Conservation (phyloP, 2,797 vertebrate genomes). For the Poecile montanus region DNA sequence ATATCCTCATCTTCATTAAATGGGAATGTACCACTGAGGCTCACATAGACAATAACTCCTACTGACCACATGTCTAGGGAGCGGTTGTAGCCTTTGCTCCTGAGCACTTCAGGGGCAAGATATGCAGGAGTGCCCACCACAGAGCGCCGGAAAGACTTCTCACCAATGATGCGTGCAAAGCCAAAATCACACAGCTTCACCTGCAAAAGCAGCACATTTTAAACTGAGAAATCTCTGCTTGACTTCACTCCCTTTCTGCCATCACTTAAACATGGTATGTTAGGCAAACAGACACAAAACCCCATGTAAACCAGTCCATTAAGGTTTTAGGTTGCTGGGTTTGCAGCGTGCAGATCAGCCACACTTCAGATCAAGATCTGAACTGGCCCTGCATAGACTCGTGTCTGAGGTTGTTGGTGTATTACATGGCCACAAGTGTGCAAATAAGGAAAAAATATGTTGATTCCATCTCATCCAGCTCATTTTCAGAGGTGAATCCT, state of each 20-base stretch:
- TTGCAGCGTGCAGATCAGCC: neutral
- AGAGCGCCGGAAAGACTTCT: conserved; percentile 96
- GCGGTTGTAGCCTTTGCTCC: conserved; percentile 97
- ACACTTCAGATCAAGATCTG: neutral
- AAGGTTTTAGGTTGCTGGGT: neutral
- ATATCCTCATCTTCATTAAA: conserved; percentile 99
- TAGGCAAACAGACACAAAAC: neutral
- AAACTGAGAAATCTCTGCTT: neutral
- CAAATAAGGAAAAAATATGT: neutral
- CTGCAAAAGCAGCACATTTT: conserved; percentile 66
- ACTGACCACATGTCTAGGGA: conserved; percentile 99
- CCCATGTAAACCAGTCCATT: rapidly evolving
- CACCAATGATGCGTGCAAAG: conserved; percentile 97
- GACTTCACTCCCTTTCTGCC: neutral
- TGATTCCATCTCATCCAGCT: neutral
- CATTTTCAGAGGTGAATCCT: neutral
- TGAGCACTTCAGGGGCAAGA: conserved; percentile 93
- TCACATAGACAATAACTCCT: conserved; percentile 96
- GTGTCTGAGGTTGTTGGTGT: neutral
- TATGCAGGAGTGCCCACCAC: conserved; percentile 97
- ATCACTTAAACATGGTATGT: neutral
- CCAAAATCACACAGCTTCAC: conserved; percentile 98
- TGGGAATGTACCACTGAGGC: conserved; percentile 95
- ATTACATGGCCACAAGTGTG: neutral
- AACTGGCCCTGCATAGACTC: neutral